A percentile compares a stretch with the other conserved stretches of the same genome.
These are phyloP conservation scores for Diprion similis DNA, from an alignment of 1,140 invertebrate species.

Conservation along the genomic window DNA sequence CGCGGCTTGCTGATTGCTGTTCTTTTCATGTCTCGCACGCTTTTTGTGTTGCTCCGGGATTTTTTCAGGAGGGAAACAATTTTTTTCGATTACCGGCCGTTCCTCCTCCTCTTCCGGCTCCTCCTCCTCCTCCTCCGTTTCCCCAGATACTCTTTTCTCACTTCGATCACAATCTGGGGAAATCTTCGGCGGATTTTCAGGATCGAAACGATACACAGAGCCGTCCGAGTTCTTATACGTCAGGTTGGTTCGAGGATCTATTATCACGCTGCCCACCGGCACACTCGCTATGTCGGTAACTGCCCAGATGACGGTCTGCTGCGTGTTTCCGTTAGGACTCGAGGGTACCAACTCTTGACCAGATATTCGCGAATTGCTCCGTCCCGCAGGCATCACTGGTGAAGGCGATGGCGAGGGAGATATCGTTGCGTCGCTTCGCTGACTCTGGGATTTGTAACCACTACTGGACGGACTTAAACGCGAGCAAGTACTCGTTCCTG, in stretches of 20 bases:
- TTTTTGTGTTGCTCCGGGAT: constrained; percentile 20
- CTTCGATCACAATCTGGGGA: constrained; percentile 45
- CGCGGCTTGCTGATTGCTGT: constrained; percentile 20
- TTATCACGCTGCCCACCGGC: constrained; percentile 83
- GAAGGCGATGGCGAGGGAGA: constrained; percentile 74
- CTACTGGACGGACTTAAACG: constrained; percentile 82
- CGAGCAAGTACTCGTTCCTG: constrained; percentile 72
- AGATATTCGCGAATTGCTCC: constrained; percentile 53
- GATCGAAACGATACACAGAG: constrained; percentile 77
- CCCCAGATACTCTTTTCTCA: constrained; percentile 16
- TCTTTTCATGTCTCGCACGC: constrained; percentile 16
- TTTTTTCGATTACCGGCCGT: constrained; percentile 32
- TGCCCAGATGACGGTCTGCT: constrained; percentile 78
- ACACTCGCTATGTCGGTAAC: constrained; percentile 83
- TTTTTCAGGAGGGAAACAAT: neutral
- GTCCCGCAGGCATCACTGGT: constrained; percentile 57
- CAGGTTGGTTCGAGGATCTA: constrained; percentile 78
- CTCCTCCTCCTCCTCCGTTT: constrained; percentile 16
- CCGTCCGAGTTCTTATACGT: constrained; percentile 56
- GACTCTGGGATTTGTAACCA: constrained; percentile 78
- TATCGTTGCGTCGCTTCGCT: constrained; percentile 72
- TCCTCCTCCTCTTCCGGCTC: constrained; percentile 44
- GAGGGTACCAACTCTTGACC: constrained; percentile 48
- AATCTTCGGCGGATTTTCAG: constrained; percentile 69
- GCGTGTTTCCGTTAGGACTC: constrained; percentile 39